A percentile compares a stretch with the other conserved stretches of the same genome.
phyloP scores from a whole-genome alignment of 2,888 invertebrate species.

The Heliconius ethilla region DNA sequence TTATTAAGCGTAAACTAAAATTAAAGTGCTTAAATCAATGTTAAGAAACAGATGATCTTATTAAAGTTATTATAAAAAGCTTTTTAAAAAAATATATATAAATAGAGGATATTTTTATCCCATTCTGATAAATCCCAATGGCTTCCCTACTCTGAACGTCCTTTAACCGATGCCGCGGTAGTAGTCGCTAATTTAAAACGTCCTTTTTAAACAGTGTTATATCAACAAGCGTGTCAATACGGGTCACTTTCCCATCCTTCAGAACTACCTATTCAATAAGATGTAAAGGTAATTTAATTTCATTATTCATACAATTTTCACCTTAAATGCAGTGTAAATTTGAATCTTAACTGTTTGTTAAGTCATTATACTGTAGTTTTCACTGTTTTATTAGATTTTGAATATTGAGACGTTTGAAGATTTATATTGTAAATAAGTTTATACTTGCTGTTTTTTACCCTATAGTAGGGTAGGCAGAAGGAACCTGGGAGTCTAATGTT shows the following conservation, averaged over 20 bases:
- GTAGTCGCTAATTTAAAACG: constrained; percentile 73
- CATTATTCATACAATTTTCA: constrained; percentile 47
- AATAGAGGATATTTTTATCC: neutral
- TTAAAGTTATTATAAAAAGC: no score
- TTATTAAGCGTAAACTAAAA: no score
- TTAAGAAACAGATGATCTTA: no score
- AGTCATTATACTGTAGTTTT: constrained; percentile 63
- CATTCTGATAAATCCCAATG: constrained; percentile 5
- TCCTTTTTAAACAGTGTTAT: constrained; percentile 71
- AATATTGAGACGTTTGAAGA: constrained; percentile 48
- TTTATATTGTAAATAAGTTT: constrained; percentile 50
- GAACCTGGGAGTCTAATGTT: neutral
- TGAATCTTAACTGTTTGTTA: constrained; percentile 61
- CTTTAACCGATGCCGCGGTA: constrained; percentile 73
- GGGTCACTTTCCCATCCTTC: constrained; percentile 47
- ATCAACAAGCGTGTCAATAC: constrained; percentile 59
- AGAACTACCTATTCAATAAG: constrained; percentile 21
- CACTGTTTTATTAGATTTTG: constrained; percentile 58
- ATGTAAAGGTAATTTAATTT: constrained; percentile 25
- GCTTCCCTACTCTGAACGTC: constrained; percentile 44
- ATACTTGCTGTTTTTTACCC: neutral
- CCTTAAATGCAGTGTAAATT: constrained; percentile 50
- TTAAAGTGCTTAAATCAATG: no score
- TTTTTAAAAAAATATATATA: neutral
- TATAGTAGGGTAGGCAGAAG: no score